phyloP scores from a whole-genome alignment of 2,113 vertebrate species.

The Diphyllodes magnificus region DNA sequence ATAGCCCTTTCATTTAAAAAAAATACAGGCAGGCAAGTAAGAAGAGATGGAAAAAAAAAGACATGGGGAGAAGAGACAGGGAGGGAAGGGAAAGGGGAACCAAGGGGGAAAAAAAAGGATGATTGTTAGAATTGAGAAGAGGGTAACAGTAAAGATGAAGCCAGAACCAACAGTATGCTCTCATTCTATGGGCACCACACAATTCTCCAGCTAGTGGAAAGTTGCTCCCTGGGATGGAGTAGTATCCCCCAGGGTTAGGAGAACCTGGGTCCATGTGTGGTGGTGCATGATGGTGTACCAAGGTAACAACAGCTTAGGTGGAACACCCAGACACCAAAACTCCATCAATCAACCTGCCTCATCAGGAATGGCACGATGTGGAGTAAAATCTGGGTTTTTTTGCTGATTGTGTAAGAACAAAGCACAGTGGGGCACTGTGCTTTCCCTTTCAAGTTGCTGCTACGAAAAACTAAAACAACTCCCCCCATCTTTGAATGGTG shows the following conservation, averaged over 20 bases:
- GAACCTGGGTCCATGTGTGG: neutral
- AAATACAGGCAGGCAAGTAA: conserved; percentile 17
- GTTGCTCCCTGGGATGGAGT: neutral
- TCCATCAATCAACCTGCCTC: neutral
- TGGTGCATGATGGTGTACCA: neutral
- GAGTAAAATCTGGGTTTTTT: neutral
- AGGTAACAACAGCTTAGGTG: neutral
- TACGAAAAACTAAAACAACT: neutral
- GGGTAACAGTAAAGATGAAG: neutral
- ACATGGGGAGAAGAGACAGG: conserved; percentile 1
- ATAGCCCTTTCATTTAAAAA: conserved; percentile 52
- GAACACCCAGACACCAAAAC: neutral
- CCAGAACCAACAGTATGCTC: neutral
- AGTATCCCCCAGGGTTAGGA: neutral
- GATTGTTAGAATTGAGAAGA: neutral
- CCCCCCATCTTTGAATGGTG: neutral
- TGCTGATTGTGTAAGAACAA: neutral
- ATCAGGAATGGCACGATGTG: neutral
- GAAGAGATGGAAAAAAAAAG: conserved; percentile 1
- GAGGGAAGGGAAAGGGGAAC: neutral
- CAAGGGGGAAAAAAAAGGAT: neutral
- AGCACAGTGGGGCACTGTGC: neutral
- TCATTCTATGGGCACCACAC: neutral
- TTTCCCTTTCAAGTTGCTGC: neutral
- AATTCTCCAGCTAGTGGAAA: neutral